These are phyloP conservation scores for Paraescarpia echinospica DNA, from an alignment of 1,140 invertebrate species.

Conservation along the genomic window DNA sequence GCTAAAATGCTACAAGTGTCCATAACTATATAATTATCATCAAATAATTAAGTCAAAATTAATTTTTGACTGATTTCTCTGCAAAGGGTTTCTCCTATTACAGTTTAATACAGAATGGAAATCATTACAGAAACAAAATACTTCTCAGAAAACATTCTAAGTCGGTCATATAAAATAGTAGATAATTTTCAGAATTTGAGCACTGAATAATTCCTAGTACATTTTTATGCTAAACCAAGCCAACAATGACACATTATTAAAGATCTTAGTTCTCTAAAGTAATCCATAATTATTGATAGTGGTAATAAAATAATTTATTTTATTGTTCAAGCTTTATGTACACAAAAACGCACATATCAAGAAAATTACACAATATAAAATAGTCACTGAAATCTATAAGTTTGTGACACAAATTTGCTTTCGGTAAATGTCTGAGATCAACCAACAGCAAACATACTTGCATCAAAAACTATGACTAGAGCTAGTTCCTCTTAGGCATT, in stretches of 20 bases:
- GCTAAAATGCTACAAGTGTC: too few relatives aligned
- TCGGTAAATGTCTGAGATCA: background rate
- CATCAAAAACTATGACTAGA: background rate
- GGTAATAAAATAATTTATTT: background rate
- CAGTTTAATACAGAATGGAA: background rate
- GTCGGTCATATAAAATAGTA: background rate
- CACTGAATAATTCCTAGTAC: background rate
- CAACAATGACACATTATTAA: background rate
- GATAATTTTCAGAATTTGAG: background rate
- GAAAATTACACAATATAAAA: background rate
- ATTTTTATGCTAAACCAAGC: background rate
- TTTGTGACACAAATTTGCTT: background rate
- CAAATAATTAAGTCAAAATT: background rate
- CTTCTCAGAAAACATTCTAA: background rate
- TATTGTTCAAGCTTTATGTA: background rate
- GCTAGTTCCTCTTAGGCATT: background rate
- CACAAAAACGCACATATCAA: background rate
- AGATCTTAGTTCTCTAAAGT: background rate
- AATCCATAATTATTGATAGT: background rate
- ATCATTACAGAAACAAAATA: background rate
- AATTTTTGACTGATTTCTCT: background rate
- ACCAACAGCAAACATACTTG: background rate
- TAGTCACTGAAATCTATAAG: background rate
- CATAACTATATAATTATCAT: background rate
- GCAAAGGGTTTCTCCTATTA: background rate